Base-by-base conservation (phyloP, 1,140 invertebrate species). In the Batillaria attramentaria region DNA sequence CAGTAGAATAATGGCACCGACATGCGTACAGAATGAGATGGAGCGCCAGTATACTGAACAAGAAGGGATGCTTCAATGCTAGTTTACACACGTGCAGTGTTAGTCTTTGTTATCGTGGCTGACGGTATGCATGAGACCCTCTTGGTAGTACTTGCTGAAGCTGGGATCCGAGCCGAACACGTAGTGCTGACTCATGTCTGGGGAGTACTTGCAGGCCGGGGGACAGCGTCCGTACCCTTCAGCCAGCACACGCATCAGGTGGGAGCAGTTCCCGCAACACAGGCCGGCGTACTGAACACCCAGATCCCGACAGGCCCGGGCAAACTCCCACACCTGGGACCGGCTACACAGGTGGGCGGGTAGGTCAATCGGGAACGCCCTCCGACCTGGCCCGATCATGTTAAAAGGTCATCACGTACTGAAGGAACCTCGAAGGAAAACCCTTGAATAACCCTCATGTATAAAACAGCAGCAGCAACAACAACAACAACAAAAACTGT, bases 241-340 rank as follows among this genome's bases (percentile, higher is more conserved):
- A 5, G 88, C 86, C 33, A 90, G 76, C n/a, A 82, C 81, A 4
- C 89, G 84, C 3, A 83, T 78, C 43, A 85, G 82, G 57, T 87
- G 79, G 2, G 85, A 72, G 2, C 70, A 74, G 50, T 89, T 88
- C 16, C 89, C 89, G 69, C 89, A 90, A 65, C 89, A 90, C 33
- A 90, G 76, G 13, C 89, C 89, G 4, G 88, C 81, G 73, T 89
- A 90, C 65, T 89, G 83, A 0, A 89, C 78, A 2, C 88, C 89
- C 13, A 87, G 70, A 28, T 84, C 81, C 70, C 83, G 86, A 33
- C 82, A 84, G 2, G 85, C 77, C 54, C 84, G 43, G 13, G 85
- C 88, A 79, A 89, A 90, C 35, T 85, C 68, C 35, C 28, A 62
- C 28, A 89, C 81, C n/a, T 88, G 69, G 2, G 77, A 79, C 20